Conservation (phyloP, 2,113 vertebrate species). For the Myrmecophaga tridactyla region DNA sequence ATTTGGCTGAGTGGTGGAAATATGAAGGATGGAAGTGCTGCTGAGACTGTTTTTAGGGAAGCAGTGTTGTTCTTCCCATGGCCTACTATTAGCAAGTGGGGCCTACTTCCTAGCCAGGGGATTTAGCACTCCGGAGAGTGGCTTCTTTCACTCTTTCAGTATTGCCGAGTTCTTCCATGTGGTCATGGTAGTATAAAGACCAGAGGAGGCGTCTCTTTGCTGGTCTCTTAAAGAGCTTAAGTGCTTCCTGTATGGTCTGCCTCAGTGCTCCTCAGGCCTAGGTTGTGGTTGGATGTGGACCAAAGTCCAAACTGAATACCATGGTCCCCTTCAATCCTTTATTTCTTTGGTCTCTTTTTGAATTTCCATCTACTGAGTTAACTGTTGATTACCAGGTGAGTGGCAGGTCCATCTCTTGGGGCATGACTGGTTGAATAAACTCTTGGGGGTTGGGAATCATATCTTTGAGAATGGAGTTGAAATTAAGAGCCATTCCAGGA, state of each 20-base stretch:
- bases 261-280: not conserved
- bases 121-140: not conserved
- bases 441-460: not conserved
- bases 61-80: accelerated
- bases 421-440: no score
- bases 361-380: not conserved
- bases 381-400: not conserved
- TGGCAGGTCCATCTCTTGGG: not conserved
- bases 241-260: not conserved
- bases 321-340: not conserved
- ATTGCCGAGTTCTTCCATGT: not conserved
- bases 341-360: not conserved
- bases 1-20: not conserved
- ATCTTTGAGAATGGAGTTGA: not conserved
- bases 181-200: not conserved
- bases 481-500: not conserved
- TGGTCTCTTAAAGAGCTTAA: no score
- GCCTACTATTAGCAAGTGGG: not conserved
- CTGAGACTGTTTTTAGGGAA: not conserved
- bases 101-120: not conserved
- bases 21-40: not conserved
- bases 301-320: not conserved
- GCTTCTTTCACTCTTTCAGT: not conserved
- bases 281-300: not conserved
- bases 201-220: not conserved